phyloP scores from a whole-genome alignment of 2,888 invertebrate genomes.

The Imbricaverruca yamaguchii region DNA sequence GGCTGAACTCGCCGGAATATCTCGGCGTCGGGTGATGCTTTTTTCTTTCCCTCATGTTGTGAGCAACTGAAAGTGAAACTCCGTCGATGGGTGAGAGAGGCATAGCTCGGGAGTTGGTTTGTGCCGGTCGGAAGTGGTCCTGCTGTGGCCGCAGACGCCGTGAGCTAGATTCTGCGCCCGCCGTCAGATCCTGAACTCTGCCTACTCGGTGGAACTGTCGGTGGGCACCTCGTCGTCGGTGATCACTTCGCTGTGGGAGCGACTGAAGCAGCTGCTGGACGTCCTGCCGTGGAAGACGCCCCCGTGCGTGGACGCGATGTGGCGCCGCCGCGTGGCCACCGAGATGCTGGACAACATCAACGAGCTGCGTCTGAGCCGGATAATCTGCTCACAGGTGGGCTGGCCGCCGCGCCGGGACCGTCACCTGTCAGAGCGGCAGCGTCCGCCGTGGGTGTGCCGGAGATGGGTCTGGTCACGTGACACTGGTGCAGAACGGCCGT shows the following conservation, averaged over 20 bases:
- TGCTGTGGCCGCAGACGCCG: no score
- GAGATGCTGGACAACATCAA: slow-evolving; percentile 63
- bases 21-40: no score
- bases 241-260: slow-evolving; percentile 56
- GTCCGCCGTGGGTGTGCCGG: no score
- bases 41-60: no score
- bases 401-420: not conserved
- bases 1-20: no score
- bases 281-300: slow-evolving; percentile 55
- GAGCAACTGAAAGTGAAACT: no score
- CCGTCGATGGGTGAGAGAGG: no score
- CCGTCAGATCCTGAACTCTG: slow-evolving; percentile 52
- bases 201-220: slow-evolving; percentile 65
- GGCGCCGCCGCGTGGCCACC: slow-evolving; percentile 62
- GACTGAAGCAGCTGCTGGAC: slow-evolving; percentile 56
- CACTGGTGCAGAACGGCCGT: no score
- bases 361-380: slow-evolving; percentile 59
- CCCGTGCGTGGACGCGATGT: slow-evolving; percentile 46
- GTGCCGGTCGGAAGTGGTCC: no score
- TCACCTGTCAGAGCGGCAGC: no score
- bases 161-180: not conserved
- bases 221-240: slow-evolving; percentile 56
- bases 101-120: no score
- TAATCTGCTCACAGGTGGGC: slow-evolving; percentile 54
- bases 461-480: no score